Conservation (phyloP, 2,797 vertebrate genomes). For the Sebastes hubbsi region DNA sequence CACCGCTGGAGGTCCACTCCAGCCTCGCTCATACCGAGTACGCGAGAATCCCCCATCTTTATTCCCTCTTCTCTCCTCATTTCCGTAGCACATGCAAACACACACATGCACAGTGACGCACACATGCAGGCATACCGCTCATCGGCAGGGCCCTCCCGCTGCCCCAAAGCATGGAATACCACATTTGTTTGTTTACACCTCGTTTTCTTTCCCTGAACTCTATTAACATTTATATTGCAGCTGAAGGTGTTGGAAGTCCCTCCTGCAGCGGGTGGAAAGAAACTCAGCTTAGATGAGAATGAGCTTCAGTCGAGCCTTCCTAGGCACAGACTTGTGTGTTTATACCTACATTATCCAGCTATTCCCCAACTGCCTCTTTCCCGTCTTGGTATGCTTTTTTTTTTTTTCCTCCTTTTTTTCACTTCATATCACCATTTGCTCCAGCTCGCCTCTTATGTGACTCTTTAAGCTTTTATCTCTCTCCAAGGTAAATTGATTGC, state of each 20-base stretch:
- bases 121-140: conserved; percentile 42
- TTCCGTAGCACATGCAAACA: conserved; percentile 50
- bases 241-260: conserved; percentile 84
- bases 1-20: conserved; percentile 64
- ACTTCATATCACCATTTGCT: conserved; percentile 75
- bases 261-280: conserved; percentile 61
- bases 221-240: conserved; percentile 89
- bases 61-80: conserved; percentile 50
- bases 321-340: conserved; percentile 76
- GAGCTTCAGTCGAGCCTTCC: conserved; percentile 75
- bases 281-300: conserved; percentile 75
- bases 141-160: conserved; percentile 72
- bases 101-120: conserved; percentile 20
- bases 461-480: conserved; percentile 82
- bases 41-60: conserved; percentile 58
- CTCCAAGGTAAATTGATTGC: conserved; percentile 82
- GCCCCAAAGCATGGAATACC: conserved; percentile 79
- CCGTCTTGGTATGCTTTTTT: conserved; percentile 50
- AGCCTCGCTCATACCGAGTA: conserved; percentile 52
- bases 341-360: conserved; percentile 78
- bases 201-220: conserved; percentile 84
- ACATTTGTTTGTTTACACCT: conserved; percentile 85
- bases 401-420: conserved; percentile 17
- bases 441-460: conserved; percentile 75
- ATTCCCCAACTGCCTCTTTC: conserved; percentile 75